phyloP scores from a whole-genome alignment of 2,888 invertebrate species.

The Stenolophus ochropezus region DNA sequence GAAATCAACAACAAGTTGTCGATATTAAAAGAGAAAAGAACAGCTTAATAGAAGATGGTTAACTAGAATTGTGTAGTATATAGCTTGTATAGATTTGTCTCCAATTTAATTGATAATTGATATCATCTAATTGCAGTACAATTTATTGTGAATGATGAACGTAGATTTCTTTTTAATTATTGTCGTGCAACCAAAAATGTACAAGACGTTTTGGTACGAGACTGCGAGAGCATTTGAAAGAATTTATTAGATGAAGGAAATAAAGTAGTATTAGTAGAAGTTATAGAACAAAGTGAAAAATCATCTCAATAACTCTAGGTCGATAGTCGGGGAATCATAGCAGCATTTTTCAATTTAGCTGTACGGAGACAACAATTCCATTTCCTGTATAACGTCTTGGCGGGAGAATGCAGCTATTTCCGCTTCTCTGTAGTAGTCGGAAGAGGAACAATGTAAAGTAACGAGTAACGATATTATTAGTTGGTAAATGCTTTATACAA shows the following conservation, averaged over 20 bases:
- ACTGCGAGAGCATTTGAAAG: background rate
- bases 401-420: constrained; percentile 27
- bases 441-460: constrained; percentile 42
- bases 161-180: background rate
- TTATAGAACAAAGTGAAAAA: constrained; percentile 1
- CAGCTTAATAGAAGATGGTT: no score
- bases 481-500: constrained; percentile 46
- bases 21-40: no score
- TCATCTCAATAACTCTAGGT: background rate
- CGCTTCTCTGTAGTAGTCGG: constrained; percentile 28
- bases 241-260: background rate
- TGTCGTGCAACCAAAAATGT: background rate
- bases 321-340: constrained; percentile 8
- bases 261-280: background rate
- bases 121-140: no score
- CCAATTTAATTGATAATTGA: no score
- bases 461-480: constrained; percentile 49
- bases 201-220: background rate
- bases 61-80: no score
- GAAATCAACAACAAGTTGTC: no score
- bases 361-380: constrained; percentile 32
- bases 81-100: no score
- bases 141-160: no score
- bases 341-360: constrained; percentile 35
- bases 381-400: constrained; percentile 25